phyloP scores from a whole-genome alignment of 2,797 vertebrate genomes.

The Hylomyscus alleni region DNA sequence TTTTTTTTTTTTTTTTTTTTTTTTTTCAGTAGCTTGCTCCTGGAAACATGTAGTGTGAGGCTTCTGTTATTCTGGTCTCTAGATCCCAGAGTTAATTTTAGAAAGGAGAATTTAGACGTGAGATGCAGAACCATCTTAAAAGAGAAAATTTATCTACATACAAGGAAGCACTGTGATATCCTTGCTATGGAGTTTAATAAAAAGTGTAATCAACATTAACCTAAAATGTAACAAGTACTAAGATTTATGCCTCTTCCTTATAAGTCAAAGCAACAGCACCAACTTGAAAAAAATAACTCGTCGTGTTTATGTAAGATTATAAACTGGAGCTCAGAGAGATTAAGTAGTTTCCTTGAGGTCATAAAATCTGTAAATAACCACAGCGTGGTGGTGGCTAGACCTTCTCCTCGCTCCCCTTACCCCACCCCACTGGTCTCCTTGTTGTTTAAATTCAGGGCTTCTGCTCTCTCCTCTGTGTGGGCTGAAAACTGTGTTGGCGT shows the following conservation, averaged over 20 bases:
- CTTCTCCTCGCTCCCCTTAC: background rate
- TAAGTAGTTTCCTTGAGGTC: slow-evolving; percentile 39
- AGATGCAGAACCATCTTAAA: slow-evolving; percentile 74
- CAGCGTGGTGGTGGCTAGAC: background rate
- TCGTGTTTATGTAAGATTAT: background rate
- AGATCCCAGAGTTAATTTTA: slow-evolving; percentile 84
- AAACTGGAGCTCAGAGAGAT: slow-evolving; percentile 15
- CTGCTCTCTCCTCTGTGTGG: background rate
- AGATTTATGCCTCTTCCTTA: slow-evolving; percentile 28
- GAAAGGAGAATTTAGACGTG: slow-evolving; percentile 78
- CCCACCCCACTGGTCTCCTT: background rate
- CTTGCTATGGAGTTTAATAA: slow-evolving; percentile 23
- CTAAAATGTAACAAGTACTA: slow-evolving; percentile 36
- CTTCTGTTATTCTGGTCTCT: slow-evolving; percentile 82
- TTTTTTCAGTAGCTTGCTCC: slow-evolving; percentile 73
- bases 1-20: no score
- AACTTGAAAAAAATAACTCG: background rate
- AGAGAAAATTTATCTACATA: slow-evolving; percentile 75
- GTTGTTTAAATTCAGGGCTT: slow-evolving; percentile 11
- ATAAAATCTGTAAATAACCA: slow-evolving; percentile 37
- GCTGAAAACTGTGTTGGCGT: background rate
- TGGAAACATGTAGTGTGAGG: slow-evolving; percentile 78
- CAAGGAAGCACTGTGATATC: slow-evolving; percentile 68
- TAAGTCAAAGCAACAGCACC: background rate
- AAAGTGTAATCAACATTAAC: slow-evolving; percentile 56